A percentile compares a stretch with the other conserved stretches of the same genome.
phyloP scores from a whole-genome alignment of 2,113 vertebrate genomes.

The Prionailurus viverrinus region DNA sequence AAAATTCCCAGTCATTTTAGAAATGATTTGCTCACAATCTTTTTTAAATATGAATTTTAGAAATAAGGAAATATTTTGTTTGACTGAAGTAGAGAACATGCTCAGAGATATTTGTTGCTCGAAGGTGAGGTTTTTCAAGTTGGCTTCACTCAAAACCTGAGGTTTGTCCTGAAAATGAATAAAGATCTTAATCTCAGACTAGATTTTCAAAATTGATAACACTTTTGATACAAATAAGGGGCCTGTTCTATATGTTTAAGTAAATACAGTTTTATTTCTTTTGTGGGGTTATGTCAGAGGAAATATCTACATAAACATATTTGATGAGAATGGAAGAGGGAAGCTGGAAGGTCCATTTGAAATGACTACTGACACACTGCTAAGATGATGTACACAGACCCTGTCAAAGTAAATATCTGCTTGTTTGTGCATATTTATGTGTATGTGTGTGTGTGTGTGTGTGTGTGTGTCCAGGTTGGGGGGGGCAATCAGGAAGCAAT shows the following conservation, averaged over 20 bases:
- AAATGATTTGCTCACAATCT: neutral
- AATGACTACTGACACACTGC: neutral
- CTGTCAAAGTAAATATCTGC: neutral
- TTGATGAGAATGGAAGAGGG: neutral
- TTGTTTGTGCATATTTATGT: neutral
- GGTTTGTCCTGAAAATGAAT: slow-evolving; percentile 28
- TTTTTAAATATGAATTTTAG: neutral
- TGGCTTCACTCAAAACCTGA: neutral
- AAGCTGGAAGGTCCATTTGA: neutral
- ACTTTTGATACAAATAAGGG: neutral
- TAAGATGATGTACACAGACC: neutral
- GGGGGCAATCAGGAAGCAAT: neutral
- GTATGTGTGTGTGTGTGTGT: neutral
- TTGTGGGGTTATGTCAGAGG: neutral
- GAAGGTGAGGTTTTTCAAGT: slow-evolving; percentile 58
- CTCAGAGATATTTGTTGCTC: slow-evolving; percentile 12
- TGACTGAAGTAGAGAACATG: neutral
- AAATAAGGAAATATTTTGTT: slow-evolving; percentile 13
- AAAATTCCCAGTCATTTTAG: neutral
- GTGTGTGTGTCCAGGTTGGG: neutral
- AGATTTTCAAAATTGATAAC: neutral
- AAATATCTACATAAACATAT: neutral
- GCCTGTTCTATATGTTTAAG: neutral
- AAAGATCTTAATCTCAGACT: neutral
- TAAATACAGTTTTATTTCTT: slow-evolving; percentile 2